Conservation (phyloP, 2,888 invertebrate species). For the Drosophila subquinaria region DNA sequence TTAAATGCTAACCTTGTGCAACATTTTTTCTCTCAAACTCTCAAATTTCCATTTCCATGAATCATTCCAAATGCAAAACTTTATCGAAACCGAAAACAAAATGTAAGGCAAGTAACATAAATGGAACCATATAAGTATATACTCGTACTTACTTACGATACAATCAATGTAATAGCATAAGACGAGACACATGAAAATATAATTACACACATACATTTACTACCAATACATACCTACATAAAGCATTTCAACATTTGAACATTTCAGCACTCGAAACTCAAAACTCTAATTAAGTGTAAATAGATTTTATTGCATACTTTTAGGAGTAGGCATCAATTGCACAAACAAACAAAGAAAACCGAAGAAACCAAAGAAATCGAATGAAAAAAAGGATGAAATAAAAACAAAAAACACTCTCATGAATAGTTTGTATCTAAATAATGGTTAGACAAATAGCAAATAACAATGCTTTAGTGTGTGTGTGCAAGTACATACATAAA, state of each 20-base stretch:
- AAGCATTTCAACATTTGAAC: constrained; percentile 17
- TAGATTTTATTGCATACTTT: constrained; percentile 79
- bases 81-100: constrained; percentile 29
- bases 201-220: constrained; percentile 19
- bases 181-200: constrained; percentile 54
- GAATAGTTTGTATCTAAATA: constrained; percentile 25
- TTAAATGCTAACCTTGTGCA: constrained; percentile 20
- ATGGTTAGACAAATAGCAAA: constrained; percentile 35
- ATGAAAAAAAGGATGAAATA: constrained; percentile 16
- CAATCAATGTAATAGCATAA: constrained; percentile 79
- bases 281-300: constrained; percentile 66
- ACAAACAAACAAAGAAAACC: constrained; percentile 67
- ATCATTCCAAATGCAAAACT: constrained; percentile 32
- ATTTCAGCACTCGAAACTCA: constrained; percentile 58
- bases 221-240: background rate
- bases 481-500: constrained; percentile 7
- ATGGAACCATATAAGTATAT: constrained; percentile 56
- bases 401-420: constrained; percentile 9
- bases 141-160: constrained; percentile 56
- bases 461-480: constrained; percentile 59
- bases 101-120: constrained; percentile 30
- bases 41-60: constrained; percentile 49
- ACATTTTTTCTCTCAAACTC: constrained; percentile 49
- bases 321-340: constrained; percentile 67
- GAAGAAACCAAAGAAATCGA: constrained; percentile 9